Evolutionary conservation across 2,113 vertebrate species (phyloP).

Genomic region (Numida meleagris): DNA sequence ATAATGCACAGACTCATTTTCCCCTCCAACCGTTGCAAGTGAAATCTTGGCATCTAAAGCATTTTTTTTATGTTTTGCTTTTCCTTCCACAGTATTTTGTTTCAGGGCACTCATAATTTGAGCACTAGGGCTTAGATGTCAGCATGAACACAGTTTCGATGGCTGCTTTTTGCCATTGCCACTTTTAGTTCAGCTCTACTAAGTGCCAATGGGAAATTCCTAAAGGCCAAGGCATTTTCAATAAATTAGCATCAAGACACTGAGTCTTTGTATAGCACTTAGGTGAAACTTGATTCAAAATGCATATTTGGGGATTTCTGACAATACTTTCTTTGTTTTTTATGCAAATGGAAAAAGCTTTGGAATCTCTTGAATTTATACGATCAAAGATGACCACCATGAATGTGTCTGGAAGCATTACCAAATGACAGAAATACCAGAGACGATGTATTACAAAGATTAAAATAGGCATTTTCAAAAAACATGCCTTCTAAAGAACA

Average conservation of each 20-base stretch:
- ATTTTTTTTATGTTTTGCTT: slow-evolving; percentile 21
- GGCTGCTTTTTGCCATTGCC: slow-evolving; percentile 49
- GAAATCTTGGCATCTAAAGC: not conserved
- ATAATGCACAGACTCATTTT: not conserved
- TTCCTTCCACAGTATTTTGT: slow-evolving; percentile 49
- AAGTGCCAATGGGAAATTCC: slow-evolving; percentile 68
- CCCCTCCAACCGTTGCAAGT: not conserved
- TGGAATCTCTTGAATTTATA: slow-evolving; percentile 69
- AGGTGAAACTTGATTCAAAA: slow-evolving; percentile 75
- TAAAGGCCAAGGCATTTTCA: slow-evolving; percentile 64
- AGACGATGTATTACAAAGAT: slow-evolving; percentile 8
- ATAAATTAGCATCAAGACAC: slow-evolving; percentile 71
- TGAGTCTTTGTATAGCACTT: slow-evolving; percentile 63
- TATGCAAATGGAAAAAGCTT: slow-evolving; percentile 63
- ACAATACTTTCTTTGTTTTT: slow-evolving; percentile 66
- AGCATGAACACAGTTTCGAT: slow-evolving; percentile 32
- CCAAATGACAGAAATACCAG: slow-evolving; percentile 51
- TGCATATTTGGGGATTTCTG: slow-evolving; percentile 70
- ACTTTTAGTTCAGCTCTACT: slow-evolving; percentile 60
- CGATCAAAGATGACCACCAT: slow-evolving; percentile 68
- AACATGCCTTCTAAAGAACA: slow-evolving; percentile 9
- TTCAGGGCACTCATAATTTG: slow-evolving; percentile 55
- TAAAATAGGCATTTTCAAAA: slow-evolving; percentile 49
- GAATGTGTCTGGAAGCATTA: slow-evolving; percentile 62
- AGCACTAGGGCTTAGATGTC: slow-evolving; percentile 54